Evolutionary conservation across 2,113 vertebrate genomes (phyloP).

Genomic region (Cochlearius cochlearius): DNA sequence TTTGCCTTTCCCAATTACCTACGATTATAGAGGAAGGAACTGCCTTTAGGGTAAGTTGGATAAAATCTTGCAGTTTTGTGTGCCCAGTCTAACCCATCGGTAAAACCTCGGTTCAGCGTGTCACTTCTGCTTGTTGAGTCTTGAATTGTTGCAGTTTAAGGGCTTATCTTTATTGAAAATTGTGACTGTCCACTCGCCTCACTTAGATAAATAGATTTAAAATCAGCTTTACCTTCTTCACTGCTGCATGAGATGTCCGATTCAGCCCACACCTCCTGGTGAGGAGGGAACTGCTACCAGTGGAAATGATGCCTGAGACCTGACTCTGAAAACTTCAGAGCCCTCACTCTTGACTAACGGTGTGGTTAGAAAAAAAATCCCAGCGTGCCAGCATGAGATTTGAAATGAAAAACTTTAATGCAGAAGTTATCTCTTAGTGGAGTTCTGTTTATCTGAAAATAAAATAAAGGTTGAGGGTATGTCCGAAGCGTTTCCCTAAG

Average conservation of each 20-base stretch:
- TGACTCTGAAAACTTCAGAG: not conserved
- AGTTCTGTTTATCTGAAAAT: not conserved
- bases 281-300: not conserved
- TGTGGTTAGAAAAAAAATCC: not conserved
- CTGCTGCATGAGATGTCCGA: not conserved
- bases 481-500: not conserved
- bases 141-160: not conserved
- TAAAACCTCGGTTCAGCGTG: not conserved
- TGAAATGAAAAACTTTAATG: not conserved
- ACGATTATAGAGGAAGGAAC: slow-evolving; percentile 98
- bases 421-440: not conserved
- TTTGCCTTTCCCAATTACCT: slow-evolving; percentile 96
- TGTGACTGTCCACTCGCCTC: not conserved
- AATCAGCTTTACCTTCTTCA: not conserved
- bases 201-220: not conserved
- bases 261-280: not conserved
- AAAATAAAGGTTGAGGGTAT: not conserved
- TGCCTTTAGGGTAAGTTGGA: slow-evolving; percentile 89
- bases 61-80: fast-evolving
- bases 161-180: not conserved
- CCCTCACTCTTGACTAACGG: not conserved
- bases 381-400: fast-evolving
- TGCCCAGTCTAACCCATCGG: fast-evolving
- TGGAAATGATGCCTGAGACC: not conserved
- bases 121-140: not conserved